Percentiles rank a stretch among this genome's conserved stretches.
Conservation (phyloP, 1,140 invertebrate species). For the Hydropsyche tenuis region DNA sequence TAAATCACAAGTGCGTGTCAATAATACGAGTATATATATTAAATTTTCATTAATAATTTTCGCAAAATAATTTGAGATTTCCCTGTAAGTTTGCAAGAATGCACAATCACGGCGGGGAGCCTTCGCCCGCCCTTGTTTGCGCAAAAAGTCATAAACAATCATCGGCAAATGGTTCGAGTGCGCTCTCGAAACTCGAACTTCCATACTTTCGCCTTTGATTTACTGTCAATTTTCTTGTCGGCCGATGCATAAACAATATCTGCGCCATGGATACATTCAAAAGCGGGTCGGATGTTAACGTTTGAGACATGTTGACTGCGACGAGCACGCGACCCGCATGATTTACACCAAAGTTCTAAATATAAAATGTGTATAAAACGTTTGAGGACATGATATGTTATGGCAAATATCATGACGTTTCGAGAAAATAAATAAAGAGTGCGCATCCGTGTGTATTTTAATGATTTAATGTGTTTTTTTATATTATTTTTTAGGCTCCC, state of each 20-base stretch:
- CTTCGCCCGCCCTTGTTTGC: not conserved
- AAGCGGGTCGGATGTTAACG: slow-evolving; percentile 26
- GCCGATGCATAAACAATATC: slow-evolving; percentile 40
- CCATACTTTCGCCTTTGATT: slow-evolving; percentile 31
- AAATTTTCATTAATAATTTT: too few species aligned
- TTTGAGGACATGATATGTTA: too few species aligned
- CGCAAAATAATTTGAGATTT: not conserved
- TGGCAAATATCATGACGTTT: not conserved
- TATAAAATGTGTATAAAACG: slow-evolving; percentile 14
- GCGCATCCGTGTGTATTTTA: not conserved
- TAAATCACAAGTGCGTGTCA: too few species aligned
- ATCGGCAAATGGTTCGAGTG: not conserved
- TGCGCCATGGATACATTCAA: slow-evolving; percentile 29
- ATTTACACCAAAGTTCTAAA: slow-evolving; percentile 30
- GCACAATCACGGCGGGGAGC: slow-evolving; percentile 5
- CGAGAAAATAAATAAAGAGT: not conserved
- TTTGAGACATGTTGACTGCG: slow-evolving; percentile 2
- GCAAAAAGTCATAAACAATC: slow-evolving; percentile 33
- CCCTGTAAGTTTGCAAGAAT: not conserved
- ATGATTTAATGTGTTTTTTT: not conserved
- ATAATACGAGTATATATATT: too few species aligned
- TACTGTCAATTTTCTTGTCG: slow-evolving; percentile 42
- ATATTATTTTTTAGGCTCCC: slow-evolving; percentile 57
- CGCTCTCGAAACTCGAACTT: not conserved
- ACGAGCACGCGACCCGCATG: slow-evolving; percentile 12